These are phyloP conservation scores for Hypotaenidia philippensis DNA, from an alignment of 2,797 vertebrate genomes.

Conservation along the genomic window DNA sequence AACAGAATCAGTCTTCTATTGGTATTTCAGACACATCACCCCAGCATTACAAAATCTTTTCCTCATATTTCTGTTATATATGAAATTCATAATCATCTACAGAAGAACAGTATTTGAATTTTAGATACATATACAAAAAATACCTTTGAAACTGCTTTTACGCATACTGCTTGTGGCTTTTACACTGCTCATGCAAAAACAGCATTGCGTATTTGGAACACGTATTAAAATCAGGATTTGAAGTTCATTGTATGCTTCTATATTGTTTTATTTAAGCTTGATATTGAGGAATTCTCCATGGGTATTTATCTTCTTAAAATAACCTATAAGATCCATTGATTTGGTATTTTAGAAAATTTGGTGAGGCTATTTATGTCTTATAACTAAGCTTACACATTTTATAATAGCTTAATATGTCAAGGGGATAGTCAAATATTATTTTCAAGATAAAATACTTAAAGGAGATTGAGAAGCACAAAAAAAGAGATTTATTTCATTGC, in stretches of 20 bases:
- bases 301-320: constrained; percentile 16
- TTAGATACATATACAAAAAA: not conserved
- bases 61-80: not conserved
- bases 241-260: not conserved
- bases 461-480: not conserved
- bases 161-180: not conserved
- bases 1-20: not conserved
- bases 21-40: not conserved
- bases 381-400: not conserved
- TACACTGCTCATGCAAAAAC: not conserved
- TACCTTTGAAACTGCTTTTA: not conserved
- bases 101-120: not conserved
- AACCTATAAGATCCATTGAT: not conserved
- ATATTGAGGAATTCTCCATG: not conserved
- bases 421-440: not conserved
- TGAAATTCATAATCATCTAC: not conserved
- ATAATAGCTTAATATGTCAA: not conserved
- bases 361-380: not conserved
- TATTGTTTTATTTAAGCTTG: not conserved
- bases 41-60: not conserved
- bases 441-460: constrained; percentile 23
- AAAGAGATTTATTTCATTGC: not conserved
- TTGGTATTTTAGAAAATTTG: constrained; percentile 12
- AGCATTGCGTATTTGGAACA: not conserved
- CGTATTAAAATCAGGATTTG: not conserved